phyloP scores from a whole-genome alignment of 2,888 invertebrate species.

The Cynaeus angustus region DNA sequence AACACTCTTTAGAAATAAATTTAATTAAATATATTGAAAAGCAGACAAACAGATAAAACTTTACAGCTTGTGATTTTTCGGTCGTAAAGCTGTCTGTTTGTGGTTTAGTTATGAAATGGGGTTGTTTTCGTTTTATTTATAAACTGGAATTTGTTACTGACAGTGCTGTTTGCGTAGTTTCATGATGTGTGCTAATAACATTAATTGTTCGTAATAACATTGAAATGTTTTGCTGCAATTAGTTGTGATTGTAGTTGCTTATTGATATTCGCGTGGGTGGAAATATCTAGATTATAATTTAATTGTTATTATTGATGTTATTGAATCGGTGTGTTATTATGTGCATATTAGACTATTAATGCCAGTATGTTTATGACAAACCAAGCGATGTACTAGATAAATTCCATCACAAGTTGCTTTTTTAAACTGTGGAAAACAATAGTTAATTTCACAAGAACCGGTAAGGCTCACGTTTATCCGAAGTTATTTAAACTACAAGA shows the following conservation, averaged over 20 bases:
- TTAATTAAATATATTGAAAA: slow-evolving; percentile 33
- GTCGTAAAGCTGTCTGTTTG: slow-evolving; percentile 16
- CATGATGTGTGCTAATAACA: slow-evolving; percentile 9
- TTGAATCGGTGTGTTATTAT: background rate
- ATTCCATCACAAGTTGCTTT: too few relatives aligned
- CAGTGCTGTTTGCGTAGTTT: slow-evolving; percentile 2
- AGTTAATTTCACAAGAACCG: too few relatives aligned
- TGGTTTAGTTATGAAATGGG: slow-evolving; percentile 3
- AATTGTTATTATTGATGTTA: slow-evolving; percentile 5
- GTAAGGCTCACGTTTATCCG: too few relatives aligned
- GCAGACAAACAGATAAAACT: slow-evolving; percentile 20
- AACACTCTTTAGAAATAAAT: slow-evolving; percentile 16
- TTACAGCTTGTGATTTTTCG: slow-evolving; percentile 30
- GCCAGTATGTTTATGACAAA: too few relatives aligned
- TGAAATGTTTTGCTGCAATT: slow-evolving; percentile 24
- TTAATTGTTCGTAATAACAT: slow-evolving; percentile 6
- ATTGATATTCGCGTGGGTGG: slow-evolving; percentile 16
- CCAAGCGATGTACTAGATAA: too few relatives aligned
- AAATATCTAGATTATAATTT: slow-evolving; percentile 4
- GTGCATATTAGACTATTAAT: background rate
- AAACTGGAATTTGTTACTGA: background rate
- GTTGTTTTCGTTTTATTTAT: slow-evolving; percentile 3
- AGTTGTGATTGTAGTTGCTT: slow-evolving; percentile 8
- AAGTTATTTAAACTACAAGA: slow-evolving; percentile 1
- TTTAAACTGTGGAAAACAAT: too few relatives aligned